phyloP scores from a whole-genome alignment of 2,888 invertebrate species.

The Aleiodes testaceus region DNA sequence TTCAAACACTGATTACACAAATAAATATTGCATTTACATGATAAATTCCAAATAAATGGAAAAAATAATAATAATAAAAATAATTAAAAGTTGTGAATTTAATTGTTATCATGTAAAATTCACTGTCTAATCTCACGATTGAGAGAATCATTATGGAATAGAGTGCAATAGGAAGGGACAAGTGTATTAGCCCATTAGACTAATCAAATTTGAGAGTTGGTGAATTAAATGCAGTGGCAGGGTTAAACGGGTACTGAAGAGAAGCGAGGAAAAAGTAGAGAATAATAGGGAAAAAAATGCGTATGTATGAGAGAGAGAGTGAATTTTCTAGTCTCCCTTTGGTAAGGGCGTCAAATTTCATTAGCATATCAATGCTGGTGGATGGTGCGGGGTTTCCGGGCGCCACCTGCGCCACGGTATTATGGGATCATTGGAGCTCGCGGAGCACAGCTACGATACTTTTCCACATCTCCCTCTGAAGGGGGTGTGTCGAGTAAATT shows the following conservation, averaged over 20 bases:
- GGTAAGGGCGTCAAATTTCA: conserved; percentile 72
- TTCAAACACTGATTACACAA: conserved; percentile 1
- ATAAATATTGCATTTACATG: conserved; percentile 20
- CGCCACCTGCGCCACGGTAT: conserved; percentile 70
- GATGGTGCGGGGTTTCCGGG: conserved; percentile 66
- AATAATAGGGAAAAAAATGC: conserved; percentile 14
- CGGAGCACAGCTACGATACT: conserved; percentile 19
- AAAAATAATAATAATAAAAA: neutral
- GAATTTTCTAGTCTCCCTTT: conserved; percentile 37
- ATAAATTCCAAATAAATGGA: neutral
- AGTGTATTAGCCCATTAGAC: conserved; percentile 65
- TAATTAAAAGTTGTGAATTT: neutral
- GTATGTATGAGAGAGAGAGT: conserved; percentile 15
- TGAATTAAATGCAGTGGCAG: conserved; percentile 55
- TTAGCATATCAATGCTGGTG: conserved; percentile 73
- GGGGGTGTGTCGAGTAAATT: conserved; percentile 48
- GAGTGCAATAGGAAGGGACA: no score
- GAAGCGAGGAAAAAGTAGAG: conserved; percentile 42
- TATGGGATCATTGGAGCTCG: conserved; percentile 65
- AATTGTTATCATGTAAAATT: no score
- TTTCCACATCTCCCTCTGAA: conserved; percentile 8
- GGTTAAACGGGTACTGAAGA: conserved; percentile 57
- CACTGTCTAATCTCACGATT: conserved; percentile 3
- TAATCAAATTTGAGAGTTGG: conserved; percentile 64
- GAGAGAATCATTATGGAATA: neutral